A percentile compares a stretch with the other conserved stretches of the same genome.
Evolutionary conservation across 2,888 invertebrate species (phyloP).

Genomic region (Nomada goodeniana): DNA sequence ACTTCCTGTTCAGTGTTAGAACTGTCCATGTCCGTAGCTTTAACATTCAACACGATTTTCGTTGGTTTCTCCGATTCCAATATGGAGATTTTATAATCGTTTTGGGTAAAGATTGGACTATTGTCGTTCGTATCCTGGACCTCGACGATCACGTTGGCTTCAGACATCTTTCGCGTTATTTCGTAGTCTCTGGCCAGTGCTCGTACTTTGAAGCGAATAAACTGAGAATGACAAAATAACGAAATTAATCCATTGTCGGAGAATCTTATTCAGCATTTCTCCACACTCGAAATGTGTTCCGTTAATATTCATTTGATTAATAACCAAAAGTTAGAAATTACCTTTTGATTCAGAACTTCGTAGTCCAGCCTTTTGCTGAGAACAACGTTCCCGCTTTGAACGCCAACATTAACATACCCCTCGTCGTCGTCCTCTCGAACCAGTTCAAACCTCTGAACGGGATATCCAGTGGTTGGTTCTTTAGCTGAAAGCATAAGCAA

Average conservation of each 20-base stretch:
- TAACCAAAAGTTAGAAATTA: conserved; percentile 69
- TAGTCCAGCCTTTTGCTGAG: conserved; percentile 91
- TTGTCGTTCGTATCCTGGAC: conserved; percentile 93
- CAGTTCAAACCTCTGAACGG: conserved; percentile 86
- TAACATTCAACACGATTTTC: conserved; percentile 88
- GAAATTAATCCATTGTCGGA: neutral
- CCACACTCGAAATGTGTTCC: neutral
- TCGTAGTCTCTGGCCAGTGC: conserved; percentile 83
- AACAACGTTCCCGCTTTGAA: conserved; percentile 91
- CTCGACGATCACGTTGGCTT: conserved; percentile 89
- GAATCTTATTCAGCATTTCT: neutral
- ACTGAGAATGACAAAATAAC: conserved; percentile 71
- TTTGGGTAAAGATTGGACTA: conserved; percentile 89
- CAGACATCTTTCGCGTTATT: conserved; percentile 86
- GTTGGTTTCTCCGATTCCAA: conserved; percentile 89
- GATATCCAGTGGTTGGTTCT: conserved; percentile 88
- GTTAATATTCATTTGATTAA: too few relatives aligned
- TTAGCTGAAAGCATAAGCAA: conserved; percentile 89
- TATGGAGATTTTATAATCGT: conserved; percentile 89
- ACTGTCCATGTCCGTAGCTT: conserved; percentile 90
- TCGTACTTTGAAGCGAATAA: conserved; percentile 84
- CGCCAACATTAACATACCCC: conserved; percentile 83
- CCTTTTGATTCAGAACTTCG: conserved; percentile 88
- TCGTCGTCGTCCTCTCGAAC: conserved; percentile 79
- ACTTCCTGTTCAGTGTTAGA: conserved; percentile 85